Evolutionary conservation across 1,140 invertebrate genomes (phyloP).

Genomic region (Pachyrhynchus sulphureomaculatus): DNA sequence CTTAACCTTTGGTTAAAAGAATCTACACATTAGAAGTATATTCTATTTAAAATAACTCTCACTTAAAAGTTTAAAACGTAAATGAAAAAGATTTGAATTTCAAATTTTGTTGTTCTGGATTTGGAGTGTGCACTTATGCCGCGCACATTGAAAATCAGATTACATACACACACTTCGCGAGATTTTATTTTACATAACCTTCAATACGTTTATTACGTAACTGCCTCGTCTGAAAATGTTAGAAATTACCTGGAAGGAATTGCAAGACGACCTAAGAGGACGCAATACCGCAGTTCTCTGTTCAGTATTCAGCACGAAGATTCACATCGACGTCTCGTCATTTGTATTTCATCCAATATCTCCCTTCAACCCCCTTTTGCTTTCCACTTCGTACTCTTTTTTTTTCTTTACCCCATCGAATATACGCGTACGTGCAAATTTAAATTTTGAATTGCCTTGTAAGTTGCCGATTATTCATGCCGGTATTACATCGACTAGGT

Average conservation of each 20-base stretch:
- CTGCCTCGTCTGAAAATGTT: conserved; percentile 34
- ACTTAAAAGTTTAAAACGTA: conserved; percentile 4
- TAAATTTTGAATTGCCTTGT: conserved; percentile 33
- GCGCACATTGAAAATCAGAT: conserved; percentile 23
- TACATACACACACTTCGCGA: conserved; percentile 27
- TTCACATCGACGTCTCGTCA: conserved; percentile 43
- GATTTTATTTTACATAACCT: conserved; percentile 35
- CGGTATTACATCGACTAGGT: conserved; percentile 10
- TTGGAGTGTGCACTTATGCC: conserved; percentile 18
- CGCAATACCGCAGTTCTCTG: conserved; percentile 37
- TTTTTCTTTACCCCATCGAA: conserved; percentile 30
- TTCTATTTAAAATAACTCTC: not conserved
- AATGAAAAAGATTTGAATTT: conserved; percentile 5
- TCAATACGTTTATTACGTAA: conserved; percentile 31
- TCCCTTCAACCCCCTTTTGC: conserved; percentile 35
- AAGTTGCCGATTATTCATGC: conserved; percentile 31
- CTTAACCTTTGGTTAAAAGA: no score
- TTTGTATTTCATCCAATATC: conserved; percentile 44
- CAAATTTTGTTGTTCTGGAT: conserved; percentile 16
- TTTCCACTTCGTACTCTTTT: conserved; percentile 25
- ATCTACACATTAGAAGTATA: not conserved
- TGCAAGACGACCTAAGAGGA: conserved; percentile 33
- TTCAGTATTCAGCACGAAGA: conserved; percentile 40
- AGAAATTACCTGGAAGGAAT: conserved; percentile 37
- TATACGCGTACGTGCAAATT: conserved; percentile 38